A percentile compares a stretch with the other conserved stretches of the same genome.
These are phyloP conservation scores for Drosophila kuntzei DNA, from an alignment of 2,888 invertebrate species.

Conservation along the genomic window DNA sequence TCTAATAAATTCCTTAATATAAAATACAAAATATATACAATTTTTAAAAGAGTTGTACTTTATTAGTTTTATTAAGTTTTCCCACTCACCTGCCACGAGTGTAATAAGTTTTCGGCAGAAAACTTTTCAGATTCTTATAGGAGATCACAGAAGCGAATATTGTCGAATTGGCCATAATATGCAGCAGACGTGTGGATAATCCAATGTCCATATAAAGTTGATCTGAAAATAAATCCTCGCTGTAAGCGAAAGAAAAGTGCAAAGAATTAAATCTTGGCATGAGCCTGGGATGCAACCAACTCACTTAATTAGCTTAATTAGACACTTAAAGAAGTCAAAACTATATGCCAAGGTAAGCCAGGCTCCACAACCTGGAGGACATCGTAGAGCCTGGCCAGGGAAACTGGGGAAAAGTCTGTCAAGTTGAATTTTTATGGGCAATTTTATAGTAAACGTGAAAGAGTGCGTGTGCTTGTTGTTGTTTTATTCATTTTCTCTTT, in stretches of 20 bases:
- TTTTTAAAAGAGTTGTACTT: neutral
- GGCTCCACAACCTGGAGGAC: neutral
- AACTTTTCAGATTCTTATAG: conserved; percentile 85
- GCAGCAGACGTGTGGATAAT: conserved; percentile 80
- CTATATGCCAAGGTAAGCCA: conserved; percentile 14
- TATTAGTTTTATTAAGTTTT: neutral
- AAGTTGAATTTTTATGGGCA: conserved; percentile 60
- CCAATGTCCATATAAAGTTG: conserved; percentile 85
- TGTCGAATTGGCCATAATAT: conserved; percentile 84
- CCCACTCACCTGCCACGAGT: conserved; percentile 84
- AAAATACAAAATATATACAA: neutral
- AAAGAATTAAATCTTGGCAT: conserved; percentile 37
- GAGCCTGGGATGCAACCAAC: conserved; percentile 14
- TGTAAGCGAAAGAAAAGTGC: conserved; percentile 48
- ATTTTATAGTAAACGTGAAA: conserved; percentile 45
- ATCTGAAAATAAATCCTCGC: conserved; percentile 85
- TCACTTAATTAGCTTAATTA: conserved; percentile 67
- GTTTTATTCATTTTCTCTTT: conserved; percentile 52
- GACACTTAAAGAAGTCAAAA: conserved; percentile 57
- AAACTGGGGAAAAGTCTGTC: conserved; percentile 24
- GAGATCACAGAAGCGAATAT: conserved; percentile 85
- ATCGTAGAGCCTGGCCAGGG: neutral
- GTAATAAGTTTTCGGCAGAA: conserved; percentile 85
- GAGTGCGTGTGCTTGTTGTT: conserved; percentile 37
- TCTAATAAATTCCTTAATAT: neutral